phyloP scores from a whole-genome alignment of 2,797 vertebrate species.

The Anabacerthia variegaticeps region DNA sequence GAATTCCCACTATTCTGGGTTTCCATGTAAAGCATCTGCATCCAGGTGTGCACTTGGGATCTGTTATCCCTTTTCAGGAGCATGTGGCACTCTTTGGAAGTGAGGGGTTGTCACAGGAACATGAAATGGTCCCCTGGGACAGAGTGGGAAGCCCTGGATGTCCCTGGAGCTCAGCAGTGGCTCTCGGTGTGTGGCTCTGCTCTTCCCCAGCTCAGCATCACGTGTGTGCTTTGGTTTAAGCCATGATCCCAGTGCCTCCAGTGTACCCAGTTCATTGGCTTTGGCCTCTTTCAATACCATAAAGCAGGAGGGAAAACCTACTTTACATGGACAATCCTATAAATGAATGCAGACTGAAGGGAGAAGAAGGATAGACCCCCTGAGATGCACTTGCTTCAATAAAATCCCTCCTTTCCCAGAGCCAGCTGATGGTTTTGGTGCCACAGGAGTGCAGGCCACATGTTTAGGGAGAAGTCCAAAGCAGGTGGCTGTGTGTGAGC shows the following conservation, averaged over 20 bases:
- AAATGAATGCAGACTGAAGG: background rate
- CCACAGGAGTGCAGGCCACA: rapidly evolving
- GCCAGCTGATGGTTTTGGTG: background rate
- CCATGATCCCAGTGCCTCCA: rapidly evolving
- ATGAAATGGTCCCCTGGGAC: rapidly evolving
- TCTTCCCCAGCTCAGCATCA: background rate
- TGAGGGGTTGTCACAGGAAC: background rate
- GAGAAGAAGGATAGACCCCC: background rate
- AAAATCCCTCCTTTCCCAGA: background rate
- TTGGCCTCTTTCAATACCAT: background rate
- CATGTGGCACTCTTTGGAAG: rapidly evolving
- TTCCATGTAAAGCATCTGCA: background rate
- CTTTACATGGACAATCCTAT: background rate
- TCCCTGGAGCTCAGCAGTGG: rapidly evolving
- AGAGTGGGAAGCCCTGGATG: rapidly evolving
- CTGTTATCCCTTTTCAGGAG: rapidly evolving
- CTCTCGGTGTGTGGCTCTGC: background rate
- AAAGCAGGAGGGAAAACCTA: background rate
- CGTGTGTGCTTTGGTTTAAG: background rate
- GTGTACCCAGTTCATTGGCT: background rate
- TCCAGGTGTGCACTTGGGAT: rapidly evolving
- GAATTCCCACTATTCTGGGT: background rate
- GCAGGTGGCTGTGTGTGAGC: background rate
- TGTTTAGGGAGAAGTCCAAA: background rate
- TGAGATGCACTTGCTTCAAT: background rate